Conservation (phyloP, 2,113 vertebrate species). For the Limanda limanda region DNA sequence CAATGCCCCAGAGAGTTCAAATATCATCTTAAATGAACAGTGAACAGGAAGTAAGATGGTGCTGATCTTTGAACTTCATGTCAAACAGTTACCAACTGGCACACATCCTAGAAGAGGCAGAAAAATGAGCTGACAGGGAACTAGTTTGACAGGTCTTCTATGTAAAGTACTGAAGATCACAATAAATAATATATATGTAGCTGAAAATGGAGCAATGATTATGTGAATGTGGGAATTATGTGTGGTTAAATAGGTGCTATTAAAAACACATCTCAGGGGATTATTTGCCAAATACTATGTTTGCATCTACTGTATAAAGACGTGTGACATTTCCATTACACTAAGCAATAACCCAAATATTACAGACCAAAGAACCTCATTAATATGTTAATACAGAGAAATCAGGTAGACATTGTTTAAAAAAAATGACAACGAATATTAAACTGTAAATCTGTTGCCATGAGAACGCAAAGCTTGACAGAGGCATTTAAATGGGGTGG, state of each 20-base stretch:
- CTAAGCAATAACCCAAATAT: not conserved
- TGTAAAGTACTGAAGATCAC: not conserved
- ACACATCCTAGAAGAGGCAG: not conserved
- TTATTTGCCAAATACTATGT: not conserved
- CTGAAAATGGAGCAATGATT: no score
- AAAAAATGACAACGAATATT: not conserved
- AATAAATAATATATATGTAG: no score
- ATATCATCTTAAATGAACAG: constrained; percentile 20
- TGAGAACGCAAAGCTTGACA: not conserved
- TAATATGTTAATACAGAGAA: not conserved
- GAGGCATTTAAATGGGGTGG: not conserved
- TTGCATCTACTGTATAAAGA: not conserved
- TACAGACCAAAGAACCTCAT: not conserved
- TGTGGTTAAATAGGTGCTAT: no score
- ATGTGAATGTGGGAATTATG: no score
- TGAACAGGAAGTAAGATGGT: not conserved
- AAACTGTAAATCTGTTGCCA: not conserved
- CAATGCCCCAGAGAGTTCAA: constrained; percentile 25
- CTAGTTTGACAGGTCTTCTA: not conserved
- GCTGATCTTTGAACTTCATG: constrained; percentile 1
- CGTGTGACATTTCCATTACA: not conserved
- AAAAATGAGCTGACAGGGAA: not conserved
- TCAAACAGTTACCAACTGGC: constrained; percentile 11
- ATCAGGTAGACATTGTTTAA: not conserved
- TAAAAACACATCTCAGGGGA: no score